phyloP scores from a whole-genome alignment of 2,888 invertebrate genomes.

The Rhaphigaster nebulosa region DNA sequence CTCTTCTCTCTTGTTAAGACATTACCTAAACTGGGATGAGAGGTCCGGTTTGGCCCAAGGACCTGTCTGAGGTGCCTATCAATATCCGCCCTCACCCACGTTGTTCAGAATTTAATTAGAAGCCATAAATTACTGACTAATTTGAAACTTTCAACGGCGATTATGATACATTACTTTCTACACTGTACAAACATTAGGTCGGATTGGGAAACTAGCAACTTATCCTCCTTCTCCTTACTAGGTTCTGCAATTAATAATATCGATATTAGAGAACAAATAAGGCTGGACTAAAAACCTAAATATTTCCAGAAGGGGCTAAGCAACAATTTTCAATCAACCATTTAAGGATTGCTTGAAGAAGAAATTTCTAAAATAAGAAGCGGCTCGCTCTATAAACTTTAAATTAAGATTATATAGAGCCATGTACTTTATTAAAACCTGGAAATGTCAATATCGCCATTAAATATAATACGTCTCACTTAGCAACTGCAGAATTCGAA shows the following conservation, averaged over 20 bases:
- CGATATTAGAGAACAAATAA: neutral
- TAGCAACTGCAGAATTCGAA: too few species aligned
- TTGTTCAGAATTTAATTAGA: neutral
- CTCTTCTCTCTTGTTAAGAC: conserved; percentile 28
- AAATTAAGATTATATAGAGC: too few species aligned
- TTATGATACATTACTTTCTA: conserved; percentile 23
- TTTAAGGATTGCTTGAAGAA: neutral
- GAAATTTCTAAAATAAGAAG: too few species aligned
- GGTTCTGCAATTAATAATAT: neutral
- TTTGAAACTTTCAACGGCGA: neutral
- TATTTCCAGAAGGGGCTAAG: neutral
- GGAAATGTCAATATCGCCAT: too few species aligned
- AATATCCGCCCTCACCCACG: neutral
- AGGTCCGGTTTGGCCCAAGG: neutral
- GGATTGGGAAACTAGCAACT: neutral
- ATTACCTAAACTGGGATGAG: conserved; percentile 9
- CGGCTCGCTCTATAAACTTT: too few species aligned
- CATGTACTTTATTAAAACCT: too few species aligned
- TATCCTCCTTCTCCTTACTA: neutral
- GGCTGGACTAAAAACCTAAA: neutral
- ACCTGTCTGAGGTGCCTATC: neutral
- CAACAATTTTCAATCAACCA: neutral
- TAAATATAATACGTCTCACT: too few species aligned
- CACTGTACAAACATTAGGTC: neutral
- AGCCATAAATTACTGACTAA: neutral